These are phyloP conservation scores for Biston stratarius DNA, from an alignment of 2,888 invertebrate species.

Conservation along the genomic window DNA sequence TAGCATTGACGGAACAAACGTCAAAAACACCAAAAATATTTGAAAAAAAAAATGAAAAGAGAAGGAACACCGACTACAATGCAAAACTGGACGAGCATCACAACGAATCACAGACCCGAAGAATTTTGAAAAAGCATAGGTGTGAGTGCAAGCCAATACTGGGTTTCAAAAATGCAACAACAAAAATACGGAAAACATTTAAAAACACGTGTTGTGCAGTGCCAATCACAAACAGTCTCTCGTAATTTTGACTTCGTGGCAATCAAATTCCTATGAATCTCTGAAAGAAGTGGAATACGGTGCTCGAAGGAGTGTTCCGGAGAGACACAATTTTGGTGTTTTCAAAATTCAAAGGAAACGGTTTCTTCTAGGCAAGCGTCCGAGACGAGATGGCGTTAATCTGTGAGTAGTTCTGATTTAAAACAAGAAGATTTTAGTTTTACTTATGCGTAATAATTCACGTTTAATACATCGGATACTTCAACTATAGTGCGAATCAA, in stretches of 20 bases:
- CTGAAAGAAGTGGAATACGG: too few species aligned
- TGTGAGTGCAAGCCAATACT: constrained; percentile 81
- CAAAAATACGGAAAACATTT: constrained; percentile 50
- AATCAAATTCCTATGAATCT: constrained; percentile 41
- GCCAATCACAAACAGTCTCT: constrained; percentile 69
- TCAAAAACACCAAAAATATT: constrained; percentile 53
- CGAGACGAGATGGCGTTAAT: too few species aligned
- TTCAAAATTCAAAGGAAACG: too few species aligned
- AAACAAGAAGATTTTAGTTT: too few species aligned
- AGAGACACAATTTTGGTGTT: too few species aligned
- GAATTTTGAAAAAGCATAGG: constrained; percentile 67
- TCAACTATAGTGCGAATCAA: too few species aligned
- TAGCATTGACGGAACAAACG: constrained; percentile 48
- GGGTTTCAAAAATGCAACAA: constrained; percentile 65
- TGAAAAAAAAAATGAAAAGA: constrained; percentile 73
- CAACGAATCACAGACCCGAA: constrained; percentile 59
- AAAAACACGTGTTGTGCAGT: constrained; percentile 68
- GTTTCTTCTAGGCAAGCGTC: too few species aligned
- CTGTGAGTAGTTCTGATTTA: too few species aligned
- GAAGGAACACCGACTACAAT: constrained; percentile 85
- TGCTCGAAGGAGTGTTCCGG: too few species aligned
- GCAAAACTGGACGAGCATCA: constrained; percentile 62
- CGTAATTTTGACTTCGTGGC: constrained; percentile 53
- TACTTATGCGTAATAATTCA: too few species aligned
- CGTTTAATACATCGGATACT: too few species aligned